Conservation (phyloP, 2,797 vertebrate species). For the Sebastes oblongus region DNA sequence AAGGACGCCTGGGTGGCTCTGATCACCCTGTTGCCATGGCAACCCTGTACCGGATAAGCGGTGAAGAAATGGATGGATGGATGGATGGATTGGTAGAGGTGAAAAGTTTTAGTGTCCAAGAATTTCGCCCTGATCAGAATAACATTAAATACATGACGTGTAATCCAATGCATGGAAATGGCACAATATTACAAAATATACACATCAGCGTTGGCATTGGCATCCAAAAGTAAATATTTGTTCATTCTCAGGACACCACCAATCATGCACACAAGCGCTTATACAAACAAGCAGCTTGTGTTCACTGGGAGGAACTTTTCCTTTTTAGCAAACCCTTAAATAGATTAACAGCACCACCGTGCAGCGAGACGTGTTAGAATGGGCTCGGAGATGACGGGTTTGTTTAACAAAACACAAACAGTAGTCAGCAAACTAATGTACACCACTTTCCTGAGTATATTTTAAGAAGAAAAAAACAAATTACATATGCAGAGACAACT, state of each 20-base stretch:
- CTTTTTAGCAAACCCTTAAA: constrained; percentile 55
- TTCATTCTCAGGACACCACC: background rate
- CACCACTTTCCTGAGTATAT: background rate
- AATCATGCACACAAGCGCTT: constrained; percentile 8
- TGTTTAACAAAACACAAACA: constrained; percentile 48
- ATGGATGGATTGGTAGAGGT: background rate
- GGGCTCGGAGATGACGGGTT: constrained; percentile 1
- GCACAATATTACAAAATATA: background rate
- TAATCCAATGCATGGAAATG: background rate
- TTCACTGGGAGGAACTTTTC: constrained; percentile 32
- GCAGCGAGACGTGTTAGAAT: constrained; percentile 21
- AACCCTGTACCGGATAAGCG: constrained; percentile 9
- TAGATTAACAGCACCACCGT: constrained; percentile 49
- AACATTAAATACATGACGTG: background rate
- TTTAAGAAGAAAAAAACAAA: background rate
- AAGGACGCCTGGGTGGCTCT: constrained; percentile 20
- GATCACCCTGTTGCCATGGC: constrained; percentile 34
- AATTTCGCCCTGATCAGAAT: background rate
- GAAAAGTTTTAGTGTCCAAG: background rate
- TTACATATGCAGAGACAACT: background rate
- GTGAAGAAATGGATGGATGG: background rate
- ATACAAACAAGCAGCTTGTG: constrained; percentile 10
- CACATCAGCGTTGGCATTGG: background rate
- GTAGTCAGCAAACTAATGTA: constrained; percentile 6
- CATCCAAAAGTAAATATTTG: background rate